Evolutionary conservation across 2,797 vertebrate genomes (phyloP).

Genomic region (Nannoperca obscura): DNA sequence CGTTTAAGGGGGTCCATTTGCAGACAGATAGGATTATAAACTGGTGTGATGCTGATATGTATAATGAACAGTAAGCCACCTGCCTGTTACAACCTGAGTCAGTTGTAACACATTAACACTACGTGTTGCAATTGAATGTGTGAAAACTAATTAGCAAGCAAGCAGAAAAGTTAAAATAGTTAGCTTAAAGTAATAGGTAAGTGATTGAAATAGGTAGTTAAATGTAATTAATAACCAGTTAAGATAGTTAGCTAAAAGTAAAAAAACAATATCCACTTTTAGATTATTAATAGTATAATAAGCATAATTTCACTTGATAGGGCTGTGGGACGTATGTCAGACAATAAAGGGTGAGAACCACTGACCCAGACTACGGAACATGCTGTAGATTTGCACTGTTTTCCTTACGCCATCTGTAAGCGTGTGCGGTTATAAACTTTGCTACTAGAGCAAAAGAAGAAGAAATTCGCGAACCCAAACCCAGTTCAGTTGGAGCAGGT

Average conservation of each 20-base stretch:
- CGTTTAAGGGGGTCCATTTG: not conserved
- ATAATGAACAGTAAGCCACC: not conserved
- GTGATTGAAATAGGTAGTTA: not conserved
- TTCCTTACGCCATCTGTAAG: not conserved
- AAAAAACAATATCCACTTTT: too few species aligned
- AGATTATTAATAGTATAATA: too few species aligned
- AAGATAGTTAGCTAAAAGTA: not conserved
- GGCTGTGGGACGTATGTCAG: not conserved
- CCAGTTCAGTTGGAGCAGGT: conserved; percentile 7
- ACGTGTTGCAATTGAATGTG: not conserved
- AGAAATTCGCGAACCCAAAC: conserved; percentile 26
- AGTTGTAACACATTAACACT: not conserved
- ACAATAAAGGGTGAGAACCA: not conserved
- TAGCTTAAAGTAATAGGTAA: not conserved
- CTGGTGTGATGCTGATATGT: not conserved
- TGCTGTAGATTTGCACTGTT: not conserved
- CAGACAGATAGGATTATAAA: not conserved
- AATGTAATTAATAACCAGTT: not conserved
- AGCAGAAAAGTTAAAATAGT: not conserved
- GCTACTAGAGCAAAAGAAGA: not conserved
- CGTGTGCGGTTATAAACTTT: not conserved
- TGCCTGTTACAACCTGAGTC: not conserved
- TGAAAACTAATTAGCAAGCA: not conserved
- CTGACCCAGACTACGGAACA: not conserved
- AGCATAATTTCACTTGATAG: not conserved